These are phyloP conservation scores for Gymnogyps californianus DNA, from an alignment of 2,113 vertebrate species.

Conservation along the genomic window DNA sequence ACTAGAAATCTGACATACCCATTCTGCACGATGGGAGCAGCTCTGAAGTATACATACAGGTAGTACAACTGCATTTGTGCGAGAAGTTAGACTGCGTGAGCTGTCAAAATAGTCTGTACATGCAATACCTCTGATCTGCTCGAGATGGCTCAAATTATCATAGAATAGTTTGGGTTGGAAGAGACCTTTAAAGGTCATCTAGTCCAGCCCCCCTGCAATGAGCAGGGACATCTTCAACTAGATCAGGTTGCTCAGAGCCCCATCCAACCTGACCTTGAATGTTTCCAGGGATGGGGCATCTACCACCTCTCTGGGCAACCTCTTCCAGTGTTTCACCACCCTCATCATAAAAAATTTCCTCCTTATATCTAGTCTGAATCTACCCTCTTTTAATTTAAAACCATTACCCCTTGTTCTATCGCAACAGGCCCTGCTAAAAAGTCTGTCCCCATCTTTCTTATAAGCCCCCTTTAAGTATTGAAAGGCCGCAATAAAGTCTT, in stretches of 20 bases:
- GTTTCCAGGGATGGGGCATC: background rate
- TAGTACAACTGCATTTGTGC: background rate
- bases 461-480: background rate
- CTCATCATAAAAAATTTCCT: background rate
- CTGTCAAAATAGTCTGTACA: background rate
- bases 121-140: background rate
- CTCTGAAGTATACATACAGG: background rate
- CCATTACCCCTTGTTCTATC: background rate
- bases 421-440: background rate
- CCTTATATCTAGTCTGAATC: background rate
- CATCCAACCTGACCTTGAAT: background rate
- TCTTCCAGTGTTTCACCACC: background rate
- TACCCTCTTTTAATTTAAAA: background rate
- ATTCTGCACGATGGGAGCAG: background rate
- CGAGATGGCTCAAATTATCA: background rate
- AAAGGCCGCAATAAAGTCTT: background rate
- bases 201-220: rapidly evolving
- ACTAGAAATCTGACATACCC: background rate
- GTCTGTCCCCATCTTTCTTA: background rate
- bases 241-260: background rate
- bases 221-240: background rate
- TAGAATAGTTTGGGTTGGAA: background rate
- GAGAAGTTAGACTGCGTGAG: background rate
- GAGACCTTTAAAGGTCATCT: background rate
- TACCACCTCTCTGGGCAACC: background rate